Percentiles rank a stretch among this genome's conserved stretches.
These are phyloP conservation scores for Carcinoscorpius rotundicauda DNA, from an alignment of 1,140 invertebrate species.

Conservation along the genomic window DNA sequence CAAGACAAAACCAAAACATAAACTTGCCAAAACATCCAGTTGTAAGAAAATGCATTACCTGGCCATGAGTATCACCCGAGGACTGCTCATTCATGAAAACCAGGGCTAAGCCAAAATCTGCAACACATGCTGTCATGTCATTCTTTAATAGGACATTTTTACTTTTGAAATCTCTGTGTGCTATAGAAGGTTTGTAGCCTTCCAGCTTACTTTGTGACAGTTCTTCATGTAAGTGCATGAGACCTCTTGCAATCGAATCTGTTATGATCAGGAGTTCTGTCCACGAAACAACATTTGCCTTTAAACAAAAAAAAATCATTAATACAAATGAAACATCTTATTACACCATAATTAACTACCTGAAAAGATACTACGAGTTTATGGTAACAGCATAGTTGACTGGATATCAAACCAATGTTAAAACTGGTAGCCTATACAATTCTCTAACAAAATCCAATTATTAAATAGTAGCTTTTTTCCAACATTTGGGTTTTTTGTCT, in stretches of 20 bases:
- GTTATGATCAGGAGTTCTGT: slow-evolving; percentile 72
- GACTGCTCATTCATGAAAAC: slow-evolving; percentile 65
- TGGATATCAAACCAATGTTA: too few relatives aligned
- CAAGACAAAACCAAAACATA: too few relatives aligned
- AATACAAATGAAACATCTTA: too few relatives aligned
- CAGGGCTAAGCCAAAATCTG: slow-evolving; percentile 92
- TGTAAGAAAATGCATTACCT: slow-evolving; percentile 34
- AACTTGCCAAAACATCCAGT: too few relatives aligned
- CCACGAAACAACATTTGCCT: slow-evolving; percentile 73
- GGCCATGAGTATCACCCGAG: slow-evolving; percentile 77
- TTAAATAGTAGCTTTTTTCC: too few relatives aligned
- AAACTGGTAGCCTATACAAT: too few relatives aligned
- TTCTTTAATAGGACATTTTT: slow-evolving; percentile 92
- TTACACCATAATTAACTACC: too few relatives aligned
- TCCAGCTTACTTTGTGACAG: slow-evolving; percentile 50
- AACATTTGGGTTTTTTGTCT: too few relatives aligned
- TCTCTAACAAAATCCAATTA: too few relatives aligned
- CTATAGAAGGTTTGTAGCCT: slow-evolving; percentile 79
- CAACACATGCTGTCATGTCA: slow-evolving; percentile 89
- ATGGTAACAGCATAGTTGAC: too few relatives aligned
- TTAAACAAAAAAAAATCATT: too few relatives aligned
- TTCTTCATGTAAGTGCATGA: slow-evolving; percentile 90
- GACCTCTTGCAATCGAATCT: slow-evolving; percentile 69
- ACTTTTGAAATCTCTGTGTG: slow-evolving; percentile 93
- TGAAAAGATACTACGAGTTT: too few relatives aligned